Percentiles rank a stretch among this genome's conserved stretches.
phyloP scores from a whole-genome alignment of 2,888 invertebrate genomes.

The Nephrotoma flavescens region DNA sequence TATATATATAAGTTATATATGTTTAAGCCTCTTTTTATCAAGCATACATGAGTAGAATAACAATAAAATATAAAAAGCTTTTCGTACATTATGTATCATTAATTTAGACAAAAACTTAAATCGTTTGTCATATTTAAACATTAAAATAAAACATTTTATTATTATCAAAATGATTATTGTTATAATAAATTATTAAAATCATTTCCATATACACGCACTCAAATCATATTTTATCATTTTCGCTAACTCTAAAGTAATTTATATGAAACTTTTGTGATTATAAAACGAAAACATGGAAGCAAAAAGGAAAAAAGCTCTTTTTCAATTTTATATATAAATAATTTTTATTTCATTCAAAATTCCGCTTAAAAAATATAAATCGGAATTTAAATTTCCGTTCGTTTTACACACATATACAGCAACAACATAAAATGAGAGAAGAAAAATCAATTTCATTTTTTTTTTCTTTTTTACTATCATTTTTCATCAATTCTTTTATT shows the following conservation, averaged over 20 bases:
- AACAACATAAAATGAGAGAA: background rate
- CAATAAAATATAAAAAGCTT: background rate
- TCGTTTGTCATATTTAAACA: background rate
- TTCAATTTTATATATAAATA: background rate
- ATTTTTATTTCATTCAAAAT: background rate
- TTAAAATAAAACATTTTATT: background rate
- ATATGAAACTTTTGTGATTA: background rate
- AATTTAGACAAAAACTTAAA: background rate
- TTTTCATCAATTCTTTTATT: slow-evolving; percentile 2
- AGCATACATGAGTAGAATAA: background rate
- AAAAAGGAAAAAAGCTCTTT: background rate
- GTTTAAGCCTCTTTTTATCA: background rate
- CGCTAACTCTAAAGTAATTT: background rate
- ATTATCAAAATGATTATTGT: background rate
- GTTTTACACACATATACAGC: background rate
- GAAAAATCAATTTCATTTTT: background rate
- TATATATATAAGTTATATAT: background rate
- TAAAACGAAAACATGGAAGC: background rate
- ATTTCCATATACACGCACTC: background rate
- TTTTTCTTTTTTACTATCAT: background rate
- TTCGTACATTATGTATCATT: background rate
- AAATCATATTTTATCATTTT: background rate
- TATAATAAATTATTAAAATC: background rate
- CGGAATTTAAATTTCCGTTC: slow-evolving; percentile 4
- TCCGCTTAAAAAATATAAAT: background rate